These are phyloP conservation scores for Sapajus apella DNA, from an alignment of 2,113 vertebrate species.

Conservation along the genomic window DNA sequence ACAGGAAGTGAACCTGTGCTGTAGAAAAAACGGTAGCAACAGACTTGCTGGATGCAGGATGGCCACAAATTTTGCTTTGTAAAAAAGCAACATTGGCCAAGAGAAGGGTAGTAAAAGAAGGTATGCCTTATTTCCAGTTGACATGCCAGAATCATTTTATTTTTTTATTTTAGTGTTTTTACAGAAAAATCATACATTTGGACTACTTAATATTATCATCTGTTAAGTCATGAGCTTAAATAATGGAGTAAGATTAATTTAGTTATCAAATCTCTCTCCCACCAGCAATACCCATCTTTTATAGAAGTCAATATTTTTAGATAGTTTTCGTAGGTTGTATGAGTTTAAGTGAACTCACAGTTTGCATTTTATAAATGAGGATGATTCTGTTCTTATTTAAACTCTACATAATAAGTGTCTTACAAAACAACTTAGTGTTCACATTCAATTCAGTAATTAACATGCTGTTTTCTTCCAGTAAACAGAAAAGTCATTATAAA, in stretches of 20 bases:
- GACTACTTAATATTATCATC: neutral
- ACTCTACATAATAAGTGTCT: neutral
- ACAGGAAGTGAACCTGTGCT: neutral
- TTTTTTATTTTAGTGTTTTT: slow-evolving; percentile 20
- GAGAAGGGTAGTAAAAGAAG: neutral
- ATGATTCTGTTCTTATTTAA: slow-evolving; percentile 1
- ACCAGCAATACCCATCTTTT: neutral
- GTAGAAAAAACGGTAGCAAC: neutral
- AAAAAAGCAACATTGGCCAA: neutral
- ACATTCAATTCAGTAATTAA: neutral
- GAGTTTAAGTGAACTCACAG: neutral
- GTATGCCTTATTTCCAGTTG: neutral
- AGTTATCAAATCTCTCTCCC: neutral
- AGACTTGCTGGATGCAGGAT: neutral
- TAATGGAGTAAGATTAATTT: neutral
- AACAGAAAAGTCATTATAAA: slow-evolving; percentile 27
- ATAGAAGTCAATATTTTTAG: neutral
- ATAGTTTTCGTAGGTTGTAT: neutral
- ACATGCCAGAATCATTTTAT: neutral
- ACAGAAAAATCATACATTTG: neutral
- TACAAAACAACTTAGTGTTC: neutral
- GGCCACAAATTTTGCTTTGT: neutral
- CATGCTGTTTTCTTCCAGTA: neutral
- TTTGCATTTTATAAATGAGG: neutral
- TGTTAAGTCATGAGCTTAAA: neutral